Conservation (phyloP, 2,113 vertebrate genomes). For the Chaetura pelagica region DNA sequence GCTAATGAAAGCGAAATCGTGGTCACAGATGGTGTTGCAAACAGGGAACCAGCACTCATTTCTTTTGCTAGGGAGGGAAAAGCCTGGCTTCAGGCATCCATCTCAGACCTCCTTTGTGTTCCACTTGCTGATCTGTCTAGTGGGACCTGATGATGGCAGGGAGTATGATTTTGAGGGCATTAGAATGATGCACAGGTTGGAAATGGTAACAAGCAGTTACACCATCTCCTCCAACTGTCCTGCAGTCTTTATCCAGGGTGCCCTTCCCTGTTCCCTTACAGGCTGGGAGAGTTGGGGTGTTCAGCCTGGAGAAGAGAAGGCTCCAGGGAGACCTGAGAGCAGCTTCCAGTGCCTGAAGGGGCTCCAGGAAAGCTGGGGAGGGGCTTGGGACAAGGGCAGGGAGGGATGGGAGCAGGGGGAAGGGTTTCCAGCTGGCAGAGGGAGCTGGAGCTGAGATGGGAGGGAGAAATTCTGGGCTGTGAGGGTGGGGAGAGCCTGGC, state of each 20-base stretch:
- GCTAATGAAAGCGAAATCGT: neutral
- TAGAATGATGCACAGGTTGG: neutral
- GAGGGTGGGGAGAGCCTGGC: too few species aligned
- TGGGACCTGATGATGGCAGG: neutral
- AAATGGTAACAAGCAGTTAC: fast-evolving
- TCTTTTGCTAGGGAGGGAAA: neutral
- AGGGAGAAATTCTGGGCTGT: too few species aligned
- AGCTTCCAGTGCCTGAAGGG: too few species aligned
- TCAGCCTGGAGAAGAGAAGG: too few species aligned
- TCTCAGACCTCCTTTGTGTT: neutral
- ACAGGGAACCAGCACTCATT: neutral
- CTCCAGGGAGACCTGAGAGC: too few species aligned
- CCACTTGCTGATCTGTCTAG: neutral
- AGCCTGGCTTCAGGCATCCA: neutral
- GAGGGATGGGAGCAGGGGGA: too few species aligned
- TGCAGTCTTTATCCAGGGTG: neutral
- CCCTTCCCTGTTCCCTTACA: too few species aligned
- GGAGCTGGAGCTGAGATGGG: too few species aligned
- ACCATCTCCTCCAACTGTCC: neutral
- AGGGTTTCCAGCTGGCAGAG: too few species aligned
- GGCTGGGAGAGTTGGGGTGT: too few species aligned
- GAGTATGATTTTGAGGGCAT: neutral
- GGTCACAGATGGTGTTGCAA: neutral
- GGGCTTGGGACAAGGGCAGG: too few species aligned
- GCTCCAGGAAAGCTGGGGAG: too few species aligned